A percentile compares a stretch with the other conserved stretches of the same genome.
These are phyloP conservation scores for Trichoplusia ni DNA, from an alignment of 1,140 invertebrate species.

Conservation along the genomic window DNA sequence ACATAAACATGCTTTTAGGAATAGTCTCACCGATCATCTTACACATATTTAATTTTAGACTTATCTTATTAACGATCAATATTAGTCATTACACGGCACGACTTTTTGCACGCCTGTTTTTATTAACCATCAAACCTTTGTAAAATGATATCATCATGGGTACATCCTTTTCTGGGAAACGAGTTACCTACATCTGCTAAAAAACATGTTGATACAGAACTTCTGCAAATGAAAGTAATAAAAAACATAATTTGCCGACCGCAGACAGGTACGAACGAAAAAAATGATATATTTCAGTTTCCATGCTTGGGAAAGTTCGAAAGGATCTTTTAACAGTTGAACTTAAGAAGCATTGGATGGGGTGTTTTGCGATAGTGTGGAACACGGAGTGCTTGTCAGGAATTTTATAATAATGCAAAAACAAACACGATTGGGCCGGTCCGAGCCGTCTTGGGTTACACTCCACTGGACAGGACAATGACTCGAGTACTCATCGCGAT, in stretches of 20 bases:
- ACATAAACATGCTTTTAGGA: background rate
- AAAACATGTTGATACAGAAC: background rate
- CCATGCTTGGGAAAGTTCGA: background rate
- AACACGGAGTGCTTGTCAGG: constrained; percentile 25
- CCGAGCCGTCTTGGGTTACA: constrained; percentile 52
- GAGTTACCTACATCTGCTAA: background rate
- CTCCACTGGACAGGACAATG: constrained; percentile 69
- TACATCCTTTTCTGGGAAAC: constrained; percentile 13
- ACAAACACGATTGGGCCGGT: constrained; percentile 70
- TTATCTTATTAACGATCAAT: constrained; percentile 15
- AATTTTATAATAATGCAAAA: constrained; percentile 77
- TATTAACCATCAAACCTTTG: constrained; percentile 5
- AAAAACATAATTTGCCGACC: constrained; percentile 1
- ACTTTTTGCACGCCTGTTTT: constrained; percentile 7
- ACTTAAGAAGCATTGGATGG: background rate
- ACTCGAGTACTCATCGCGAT: constrained; percentile 43
- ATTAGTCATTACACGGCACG: constrained; percentile 3
- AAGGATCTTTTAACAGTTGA: background rate
- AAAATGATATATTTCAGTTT: background rate
- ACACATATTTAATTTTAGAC: background rate
- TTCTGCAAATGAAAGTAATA: background rate
- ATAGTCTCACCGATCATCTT: no score
- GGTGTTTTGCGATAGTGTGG: background rate
- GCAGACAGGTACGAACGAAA: background rate
- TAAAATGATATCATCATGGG: constrained; percentile 30